phyloP scores from a whole-genome alignment of 2,113 vertebrate species.

The Ctenomys sociabilis region DNA sequence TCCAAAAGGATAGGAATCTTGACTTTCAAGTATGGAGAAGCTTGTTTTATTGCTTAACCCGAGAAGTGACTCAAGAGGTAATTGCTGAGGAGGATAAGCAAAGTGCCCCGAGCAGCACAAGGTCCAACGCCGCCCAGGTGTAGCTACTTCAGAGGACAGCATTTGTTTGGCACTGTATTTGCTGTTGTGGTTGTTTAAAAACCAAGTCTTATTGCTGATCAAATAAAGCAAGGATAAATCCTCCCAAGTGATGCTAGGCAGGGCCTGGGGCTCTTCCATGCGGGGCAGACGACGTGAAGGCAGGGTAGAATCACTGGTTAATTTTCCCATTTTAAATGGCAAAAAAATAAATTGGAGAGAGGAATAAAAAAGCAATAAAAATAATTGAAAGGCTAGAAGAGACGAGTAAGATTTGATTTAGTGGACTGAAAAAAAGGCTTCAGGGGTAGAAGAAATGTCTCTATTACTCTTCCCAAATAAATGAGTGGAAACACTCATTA shows the following conservation, averaged over 20 bases:
- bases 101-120: neutral
- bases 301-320: neutral
- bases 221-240: neutral
- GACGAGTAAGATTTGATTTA: conserved; percentile 11
- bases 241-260: neutral
- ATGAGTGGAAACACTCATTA: conserved; percentile 2
- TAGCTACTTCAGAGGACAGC: neutral
- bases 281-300: neutral
- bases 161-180: neutral
- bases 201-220: neutral
- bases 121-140: too few species aligned
- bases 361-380: conserved; percentile 46
- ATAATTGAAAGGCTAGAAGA: conserved; percentile 67
- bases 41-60: neutral
- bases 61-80: neutral
- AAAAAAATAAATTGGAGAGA: conserved; percentile 53
- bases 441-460: neutral
- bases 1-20: neutral
- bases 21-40: neutral
- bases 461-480: conserved; percentile 42
- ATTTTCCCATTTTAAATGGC: conserved; percentile 64
- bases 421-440: conserved; percentile 28
- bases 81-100: neutral
- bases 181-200: conserved; percentile 26
- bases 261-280: neutral